phyloP scores from a whole-genome alignment of 2,888 invertebrate species.

The Lasiommata megera region DNA sequence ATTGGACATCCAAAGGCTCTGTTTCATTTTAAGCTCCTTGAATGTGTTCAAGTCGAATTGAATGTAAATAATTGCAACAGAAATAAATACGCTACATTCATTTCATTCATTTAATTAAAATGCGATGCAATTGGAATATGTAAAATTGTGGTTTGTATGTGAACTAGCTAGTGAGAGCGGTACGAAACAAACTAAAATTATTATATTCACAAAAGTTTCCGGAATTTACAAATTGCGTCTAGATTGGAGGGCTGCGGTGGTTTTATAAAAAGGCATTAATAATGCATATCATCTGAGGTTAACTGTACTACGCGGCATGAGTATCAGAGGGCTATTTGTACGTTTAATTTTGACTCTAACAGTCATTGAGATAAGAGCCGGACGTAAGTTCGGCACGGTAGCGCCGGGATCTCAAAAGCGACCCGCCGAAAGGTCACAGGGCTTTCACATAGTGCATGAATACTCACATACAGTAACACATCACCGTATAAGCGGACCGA shows the following conservation, averaged over 20 bases:
- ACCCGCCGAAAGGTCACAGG: constrained; percentile 57
- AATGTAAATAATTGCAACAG: not conserved
- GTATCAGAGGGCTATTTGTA: not conserved
- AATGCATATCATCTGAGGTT: constrained; percentile 55
- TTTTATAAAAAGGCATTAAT: constrained; percentile 52
- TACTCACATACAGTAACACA: constrained; percentile 32
- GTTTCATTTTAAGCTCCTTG: too few species aligned
- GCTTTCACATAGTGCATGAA: constrained; percentile 52
- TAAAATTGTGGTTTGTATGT: constrained; percentile 2
- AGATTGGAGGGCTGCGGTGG: constrained; percentile 30
- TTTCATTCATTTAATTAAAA: constrained; percentile 5
- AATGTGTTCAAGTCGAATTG: too few species aligned
- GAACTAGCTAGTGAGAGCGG: constrained; percentile 1
- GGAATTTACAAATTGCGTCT: constrained; percentile 26
- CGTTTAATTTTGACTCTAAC: constrained; percentile 15
- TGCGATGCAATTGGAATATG: not conserved
- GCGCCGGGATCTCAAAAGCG: constrained; percentile 54
- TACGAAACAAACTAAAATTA: constrained; percentile 18
- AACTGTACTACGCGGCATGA: constrained; percentile 41
- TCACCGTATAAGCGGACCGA: constrained; percentile 9
- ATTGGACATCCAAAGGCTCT: too few species aligned
- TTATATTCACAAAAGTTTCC: constrained; percentile 15
- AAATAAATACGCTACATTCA: not conserved
- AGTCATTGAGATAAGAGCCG: constrained; percentile 1
- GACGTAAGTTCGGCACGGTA: constrained; percentile 40